These are phyloP conservation scores for Tyto alba DNA, from an alignment of 2,113 vertebrate species.

Conservation along the genomic window DNA sequence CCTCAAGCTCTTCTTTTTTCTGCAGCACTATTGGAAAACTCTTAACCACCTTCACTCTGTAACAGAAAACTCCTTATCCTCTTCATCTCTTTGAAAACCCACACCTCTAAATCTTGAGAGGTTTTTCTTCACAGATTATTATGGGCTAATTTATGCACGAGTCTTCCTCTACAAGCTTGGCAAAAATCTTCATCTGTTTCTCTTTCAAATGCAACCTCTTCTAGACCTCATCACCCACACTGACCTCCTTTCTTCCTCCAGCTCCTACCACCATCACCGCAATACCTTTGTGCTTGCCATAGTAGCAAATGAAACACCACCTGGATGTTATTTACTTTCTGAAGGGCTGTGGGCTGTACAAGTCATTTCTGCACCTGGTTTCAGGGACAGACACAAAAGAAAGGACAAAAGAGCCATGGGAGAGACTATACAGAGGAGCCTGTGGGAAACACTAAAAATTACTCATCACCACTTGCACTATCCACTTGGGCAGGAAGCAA, in stretches of 20 bases:
- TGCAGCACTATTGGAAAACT: background rate
- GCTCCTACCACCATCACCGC: background rate
- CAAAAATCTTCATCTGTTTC: background rate
- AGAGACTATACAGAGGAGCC: background rate
- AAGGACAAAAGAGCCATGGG: background rate
- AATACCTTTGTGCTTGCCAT: background rate
- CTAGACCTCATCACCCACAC: background rate
- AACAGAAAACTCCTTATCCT: background rate
- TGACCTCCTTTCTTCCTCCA: background rate
- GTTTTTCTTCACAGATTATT: background rate
- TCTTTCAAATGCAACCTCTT: background rate
- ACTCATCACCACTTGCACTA: background rate
- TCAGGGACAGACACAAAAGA: background rate
- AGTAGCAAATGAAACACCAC: background rate
- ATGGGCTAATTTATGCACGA: background rate
- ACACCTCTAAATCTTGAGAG: background rate
- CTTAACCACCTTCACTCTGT: background rate
- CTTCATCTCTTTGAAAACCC: background rate
- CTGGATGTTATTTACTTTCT: background rate
- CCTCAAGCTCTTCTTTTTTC: background rate
- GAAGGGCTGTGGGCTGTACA: background rate
- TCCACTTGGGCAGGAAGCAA: background rate
- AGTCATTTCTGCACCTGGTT: background rate
- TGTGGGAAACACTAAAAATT: background rate
- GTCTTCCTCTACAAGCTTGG: background rate